A percentile compares a stretch with the other conserved stretches of the same genome.
Evolutionary conservation across 2,113 vertebrate genomes (phyloP).

Genomic region (Myanophis thanlyinensis): DNA sequence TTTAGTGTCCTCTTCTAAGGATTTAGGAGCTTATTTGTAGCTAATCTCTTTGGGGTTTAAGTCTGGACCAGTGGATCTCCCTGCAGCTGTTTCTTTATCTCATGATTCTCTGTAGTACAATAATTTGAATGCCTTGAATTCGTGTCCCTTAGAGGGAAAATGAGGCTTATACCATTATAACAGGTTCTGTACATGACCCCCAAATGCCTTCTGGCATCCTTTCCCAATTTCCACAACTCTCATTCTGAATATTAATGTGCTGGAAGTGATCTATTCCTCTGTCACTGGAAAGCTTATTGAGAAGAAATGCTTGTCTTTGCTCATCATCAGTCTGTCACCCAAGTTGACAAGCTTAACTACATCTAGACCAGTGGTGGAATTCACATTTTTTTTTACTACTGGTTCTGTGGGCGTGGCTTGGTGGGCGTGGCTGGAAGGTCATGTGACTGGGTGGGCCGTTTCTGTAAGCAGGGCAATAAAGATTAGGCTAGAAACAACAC

Average conservation of each 20-base stretch:
- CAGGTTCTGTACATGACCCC: fast-evolving
- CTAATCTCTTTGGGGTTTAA: background rate
- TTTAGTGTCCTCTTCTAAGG: background rate
- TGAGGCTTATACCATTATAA: background rate
- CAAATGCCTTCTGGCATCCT: background rate
- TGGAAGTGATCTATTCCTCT: background rate
- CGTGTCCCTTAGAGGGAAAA: background rate
- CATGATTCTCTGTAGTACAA: background rate
- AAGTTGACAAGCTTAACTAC: background rate
- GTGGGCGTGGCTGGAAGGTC: too few relatives aligned
- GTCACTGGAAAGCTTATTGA: background rate
- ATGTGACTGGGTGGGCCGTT: too few relatives aligned
- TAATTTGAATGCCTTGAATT: background rate
- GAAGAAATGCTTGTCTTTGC: background rate
- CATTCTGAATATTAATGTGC: background rate
- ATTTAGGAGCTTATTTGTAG: background rate
- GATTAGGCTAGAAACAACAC: too few relatives aligned
- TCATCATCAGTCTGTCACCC: background rate
- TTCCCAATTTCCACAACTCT: background rate
- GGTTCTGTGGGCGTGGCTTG: too few relatives aligned
- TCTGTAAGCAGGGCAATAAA: too few relatives aligned
- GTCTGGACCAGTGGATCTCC: background rate
- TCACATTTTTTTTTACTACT: too few relatives aligned
- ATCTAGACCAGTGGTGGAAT: too few relatives aligned
- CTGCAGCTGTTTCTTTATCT: background rate